phyloP scores from a whole-genome alignment of 2,797 vertebrate genomes.

The Cynopterus sphinx region DNA sequence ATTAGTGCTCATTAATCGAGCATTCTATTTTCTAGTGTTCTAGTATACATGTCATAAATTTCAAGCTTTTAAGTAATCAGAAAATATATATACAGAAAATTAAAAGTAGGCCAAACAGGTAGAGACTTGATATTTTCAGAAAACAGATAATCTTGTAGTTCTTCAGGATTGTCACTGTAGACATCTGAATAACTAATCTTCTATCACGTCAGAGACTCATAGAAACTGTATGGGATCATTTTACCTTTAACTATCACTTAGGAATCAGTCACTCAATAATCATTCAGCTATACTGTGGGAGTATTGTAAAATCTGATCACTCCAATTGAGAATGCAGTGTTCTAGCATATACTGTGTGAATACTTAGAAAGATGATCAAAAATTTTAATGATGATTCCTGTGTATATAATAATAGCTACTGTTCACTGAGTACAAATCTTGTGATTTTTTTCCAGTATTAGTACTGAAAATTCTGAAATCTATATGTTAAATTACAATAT shows the following conservation, averaged over 20 bases:
- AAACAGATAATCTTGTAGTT: neutral
- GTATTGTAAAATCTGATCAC: neutral
- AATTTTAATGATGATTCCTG: neutral
- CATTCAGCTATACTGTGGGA: neutral
- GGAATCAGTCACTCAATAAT: neutral
- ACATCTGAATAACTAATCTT: neutral
- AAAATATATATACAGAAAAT: conserved; percentile 31
- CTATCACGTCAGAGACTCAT: neutral
- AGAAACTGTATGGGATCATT: neutral
- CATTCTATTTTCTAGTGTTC: neutral
- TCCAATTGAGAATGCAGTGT: neutral
- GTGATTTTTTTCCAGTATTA: neutral
- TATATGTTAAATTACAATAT: neutral
- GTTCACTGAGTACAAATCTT: neutral
- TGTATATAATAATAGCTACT: neutral
- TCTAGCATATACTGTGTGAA: neutral
- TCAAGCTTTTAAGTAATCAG: conserved; percentile 30
- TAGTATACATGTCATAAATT: neutral
- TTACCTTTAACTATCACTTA: neutral
- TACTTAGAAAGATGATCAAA: neutral
- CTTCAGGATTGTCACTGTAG: neutral
- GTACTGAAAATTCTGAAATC: neutral
- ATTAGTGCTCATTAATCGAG: neutral
- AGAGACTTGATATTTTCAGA: conserved; percentile 38
- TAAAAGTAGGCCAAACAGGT: neutral